Conservation (phyloP, 2,797 vertebrate genomes). For the Peromyscus aztecus region DNA sequence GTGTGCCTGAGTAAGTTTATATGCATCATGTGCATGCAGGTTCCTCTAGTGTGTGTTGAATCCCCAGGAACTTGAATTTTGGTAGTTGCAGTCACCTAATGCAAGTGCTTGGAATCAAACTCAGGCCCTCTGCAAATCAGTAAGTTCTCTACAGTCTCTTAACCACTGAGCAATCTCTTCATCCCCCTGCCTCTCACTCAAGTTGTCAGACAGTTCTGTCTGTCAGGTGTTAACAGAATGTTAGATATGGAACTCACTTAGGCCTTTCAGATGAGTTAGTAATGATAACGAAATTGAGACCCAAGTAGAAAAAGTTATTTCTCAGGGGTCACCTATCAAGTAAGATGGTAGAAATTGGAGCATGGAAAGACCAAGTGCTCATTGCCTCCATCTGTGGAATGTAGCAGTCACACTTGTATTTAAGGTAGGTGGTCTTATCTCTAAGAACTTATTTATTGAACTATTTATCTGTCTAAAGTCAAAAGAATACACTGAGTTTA, state of each 20-base stretch:
- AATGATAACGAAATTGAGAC: conserved; percentile 1
- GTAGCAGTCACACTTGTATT: not conserved
- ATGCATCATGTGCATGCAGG: too few relatives aligned
- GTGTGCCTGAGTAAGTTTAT: not conserved
- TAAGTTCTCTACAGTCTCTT: not conserved
- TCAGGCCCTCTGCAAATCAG: not conserved
- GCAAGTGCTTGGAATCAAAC: not conserved
- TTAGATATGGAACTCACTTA: not conserved
- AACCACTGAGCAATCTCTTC: not conserved
- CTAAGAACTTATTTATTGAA: not conserved
- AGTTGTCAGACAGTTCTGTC: not conserved
- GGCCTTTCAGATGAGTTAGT: not conserved
- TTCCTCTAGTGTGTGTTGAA: not conserved
- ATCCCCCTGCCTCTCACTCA: not conserved
- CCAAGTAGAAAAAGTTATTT: conserved; percentile 17
- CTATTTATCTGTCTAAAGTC: not conserved
- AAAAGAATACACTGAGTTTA: not conserved
- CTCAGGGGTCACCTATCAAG: not conserved
- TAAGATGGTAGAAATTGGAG: not conserved
- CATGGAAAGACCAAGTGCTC: not conserved
- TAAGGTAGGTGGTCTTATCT: not conserved
- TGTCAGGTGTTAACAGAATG: conserved; percentile 17
- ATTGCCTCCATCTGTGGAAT: not conserved
- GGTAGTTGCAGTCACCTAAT: not conserved
- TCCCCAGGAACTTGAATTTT: not conserved